Evolutionary conservation across 2,113 vertebrate genomes (phyloP).

Genomic region (Diglossa brunneiventris): DNA sequence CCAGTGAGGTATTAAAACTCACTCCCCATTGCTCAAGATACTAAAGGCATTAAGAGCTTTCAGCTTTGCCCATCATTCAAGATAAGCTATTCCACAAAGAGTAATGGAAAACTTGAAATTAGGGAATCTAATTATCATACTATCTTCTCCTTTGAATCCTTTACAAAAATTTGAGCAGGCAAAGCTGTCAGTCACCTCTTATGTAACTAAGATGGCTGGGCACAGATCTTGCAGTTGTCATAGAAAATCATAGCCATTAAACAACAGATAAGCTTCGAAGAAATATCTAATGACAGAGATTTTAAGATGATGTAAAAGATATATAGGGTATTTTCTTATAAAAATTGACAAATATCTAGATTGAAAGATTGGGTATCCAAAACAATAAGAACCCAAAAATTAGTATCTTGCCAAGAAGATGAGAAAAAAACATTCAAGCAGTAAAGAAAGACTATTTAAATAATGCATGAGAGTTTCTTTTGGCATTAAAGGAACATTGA

Average conservation of each 20-base stretch:
- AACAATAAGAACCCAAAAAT: not conserved
- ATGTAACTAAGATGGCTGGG: not conserved
- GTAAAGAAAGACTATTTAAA: not conserved
- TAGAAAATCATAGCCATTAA: not conserved
- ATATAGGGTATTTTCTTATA: not conserved
- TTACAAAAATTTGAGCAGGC: not conserved
- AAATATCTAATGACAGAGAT: not conserved
- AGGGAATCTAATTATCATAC: not conserved
- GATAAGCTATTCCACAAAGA: not conserved
- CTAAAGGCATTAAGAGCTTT: not conserved
- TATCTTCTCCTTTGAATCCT: not conserved
- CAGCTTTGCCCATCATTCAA: not conserved
- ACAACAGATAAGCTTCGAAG: not conserved
- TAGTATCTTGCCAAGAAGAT: not conserved
- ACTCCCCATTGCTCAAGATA: not conserved
- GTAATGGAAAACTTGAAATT: not conserved
- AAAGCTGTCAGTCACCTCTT: not conserved
- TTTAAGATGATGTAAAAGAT: not conserved
- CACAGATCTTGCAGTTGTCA: not conserved
- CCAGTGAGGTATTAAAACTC: not conserved
- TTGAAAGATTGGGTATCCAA: not conserved
- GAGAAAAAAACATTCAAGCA: not conserved
- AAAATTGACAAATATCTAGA: not conserved
- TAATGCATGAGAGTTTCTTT: not conserved
- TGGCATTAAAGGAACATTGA: not conserved